phyloP scores from a whole-genome alignment of 2,113 vertebrate genomes.

The cat (Felis catus) region F.catus_Fca126_mat1.0 CM031420.1:136998001-136998500 shows the following conservation, averaged over 20 bases:
- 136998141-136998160: background rate
- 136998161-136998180: rapidly evolving
- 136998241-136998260: background rate
- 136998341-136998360: background rate
- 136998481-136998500: background rate
- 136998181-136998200: background rate
- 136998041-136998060: background rate
- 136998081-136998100: background rate
- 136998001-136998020: background rate
- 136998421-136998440: background rate
- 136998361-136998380: no score
- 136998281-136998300: background rate
- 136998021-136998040: background rate
- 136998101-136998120: background rate
- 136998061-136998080: background rate
- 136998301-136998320: background rate
- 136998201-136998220: background rate
- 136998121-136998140: background rate
- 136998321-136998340: background rate
- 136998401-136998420: background rate
- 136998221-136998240: background rate
- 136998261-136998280: background rate
- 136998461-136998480: background rate
- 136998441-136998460: background rate
- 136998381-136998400: background rate